phyloP scores from a whole-genome alignment of 1,140 invertebrate genomes.

The Marisa cornuarietis region DNA sequence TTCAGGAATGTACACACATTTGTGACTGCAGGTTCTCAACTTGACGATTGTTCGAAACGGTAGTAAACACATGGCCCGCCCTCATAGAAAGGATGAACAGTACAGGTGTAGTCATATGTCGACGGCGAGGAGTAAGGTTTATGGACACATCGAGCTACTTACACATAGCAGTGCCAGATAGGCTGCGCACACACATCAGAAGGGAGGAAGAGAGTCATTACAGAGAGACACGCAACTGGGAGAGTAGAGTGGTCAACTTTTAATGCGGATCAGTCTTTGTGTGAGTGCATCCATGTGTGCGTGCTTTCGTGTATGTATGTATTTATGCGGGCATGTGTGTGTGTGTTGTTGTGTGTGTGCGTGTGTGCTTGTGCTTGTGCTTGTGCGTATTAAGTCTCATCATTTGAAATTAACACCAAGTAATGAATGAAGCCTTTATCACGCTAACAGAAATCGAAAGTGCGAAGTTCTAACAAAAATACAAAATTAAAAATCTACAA shows the following conservation, averaged over 20 bases:
- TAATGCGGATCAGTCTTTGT: not conserved
- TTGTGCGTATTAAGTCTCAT: not conserved
- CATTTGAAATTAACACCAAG: not conserved
- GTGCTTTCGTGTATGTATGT: not conserved
- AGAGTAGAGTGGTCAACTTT: not conserved
- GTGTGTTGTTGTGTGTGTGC: slow-evolving; percentile 9
- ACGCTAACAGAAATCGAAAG: too few relatives aligned
- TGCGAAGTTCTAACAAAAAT: too few relatives aligned
- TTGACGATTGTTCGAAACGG: too few relatives aligned
- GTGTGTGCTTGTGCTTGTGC: too few relatives aligned
- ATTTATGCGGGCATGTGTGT: not conserved
- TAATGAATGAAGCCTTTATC: too few relatives aligned
- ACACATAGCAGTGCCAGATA: not conserved
- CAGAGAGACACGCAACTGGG: not conserved
- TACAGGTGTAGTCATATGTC: not conserved
- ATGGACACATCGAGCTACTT: slow-evolving; percentile 2
- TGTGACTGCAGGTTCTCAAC: too few relatives aligned
- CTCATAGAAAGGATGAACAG: not conserved
- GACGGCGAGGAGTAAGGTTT: not conserved
- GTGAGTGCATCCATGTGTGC: not conserved
- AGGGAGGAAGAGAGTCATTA: not conserved
- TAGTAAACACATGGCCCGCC: too few relatives aligned
- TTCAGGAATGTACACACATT: too few relatives aligned
- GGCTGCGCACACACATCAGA: not conserved
- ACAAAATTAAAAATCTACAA: too few relatives aligned